Evolutionary conservation across 2,888 invertebrate genomes (phyloP).

Genomic region (Oxytorus armatus): DNA sequence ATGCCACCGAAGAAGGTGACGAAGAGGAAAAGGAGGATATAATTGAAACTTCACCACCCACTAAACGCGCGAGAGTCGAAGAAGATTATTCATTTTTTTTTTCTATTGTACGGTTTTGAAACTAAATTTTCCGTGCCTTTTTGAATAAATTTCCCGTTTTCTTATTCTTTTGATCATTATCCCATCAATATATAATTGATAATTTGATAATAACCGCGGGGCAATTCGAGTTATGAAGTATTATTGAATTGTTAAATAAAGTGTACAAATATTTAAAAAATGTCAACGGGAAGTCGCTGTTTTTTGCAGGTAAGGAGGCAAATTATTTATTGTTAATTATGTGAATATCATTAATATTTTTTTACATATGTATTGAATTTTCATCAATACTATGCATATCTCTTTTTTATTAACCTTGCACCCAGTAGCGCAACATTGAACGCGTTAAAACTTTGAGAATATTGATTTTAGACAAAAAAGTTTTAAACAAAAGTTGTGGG

Average conservation of each 20-base stretch:
- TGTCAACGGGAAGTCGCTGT: background rate
- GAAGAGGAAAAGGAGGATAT: constrained; percentile 7
- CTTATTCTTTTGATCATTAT: background rate
- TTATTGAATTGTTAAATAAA: background rate
- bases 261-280: background rate
- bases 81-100: background rate
- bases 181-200: too few species aligned
- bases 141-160: background rate
- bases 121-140: background rate
- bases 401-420: too few species aligned
- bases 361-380: too few species aligned
- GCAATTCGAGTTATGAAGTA: background rate
- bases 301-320: constrained; percentile 6
- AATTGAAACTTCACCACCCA: background rate
- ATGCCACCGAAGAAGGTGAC: constrained; percentile 5
- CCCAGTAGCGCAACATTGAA: too few species aligned
- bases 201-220: too few species aligned
- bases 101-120: background rate
- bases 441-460: too few species aligned
- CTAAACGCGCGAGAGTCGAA: background rate
- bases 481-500: too few species aligned
- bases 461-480: too few species aligned
- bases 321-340: constrained; percentile 5
- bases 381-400: too few species aligned
- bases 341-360: background rate